A percentile compares a stretch with the other conserved stretches of the same genome.
These are phyloP conservation scores for Clarias batrachus DNA, from an alignment of 2,113 vertebrate genomes.

Conservation along the genomic window DNA sequence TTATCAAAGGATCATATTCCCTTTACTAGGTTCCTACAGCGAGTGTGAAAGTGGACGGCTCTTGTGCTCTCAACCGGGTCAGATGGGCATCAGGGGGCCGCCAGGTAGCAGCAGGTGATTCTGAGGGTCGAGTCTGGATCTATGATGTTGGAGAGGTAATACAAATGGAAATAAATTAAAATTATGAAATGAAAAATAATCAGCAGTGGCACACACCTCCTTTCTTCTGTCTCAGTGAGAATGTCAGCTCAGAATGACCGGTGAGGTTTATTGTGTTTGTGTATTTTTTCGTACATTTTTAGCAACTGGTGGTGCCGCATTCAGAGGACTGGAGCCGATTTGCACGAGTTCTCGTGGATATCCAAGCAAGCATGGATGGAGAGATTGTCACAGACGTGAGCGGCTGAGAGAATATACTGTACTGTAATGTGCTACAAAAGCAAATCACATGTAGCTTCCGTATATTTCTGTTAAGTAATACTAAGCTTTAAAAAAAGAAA, in stretches of 20 bases:
- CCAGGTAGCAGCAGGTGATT: conserved; percentile 85
- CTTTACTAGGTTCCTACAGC: conserved; percentile 81
- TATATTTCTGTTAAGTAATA: conserved; percentile 17
- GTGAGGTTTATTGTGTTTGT: background rate
- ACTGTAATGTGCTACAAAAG: background rate
- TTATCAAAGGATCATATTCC: conserved; percentile 23
- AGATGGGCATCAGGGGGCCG: conserved; percentile 83
- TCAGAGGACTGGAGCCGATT: conserved; percentile 84
- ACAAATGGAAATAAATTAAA: background rate
- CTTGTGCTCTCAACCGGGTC: conserved; percentile 83
- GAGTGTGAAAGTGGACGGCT: conserved; percentile 81
- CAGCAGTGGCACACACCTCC: background rate
- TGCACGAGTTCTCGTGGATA: conserved; percentile 80
- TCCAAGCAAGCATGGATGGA: conserved; percentile 80
- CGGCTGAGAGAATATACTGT: conserved; percentile 52
- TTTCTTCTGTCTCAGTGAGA: background rate
- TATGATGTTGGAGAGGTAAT: conserved; percentile 89
- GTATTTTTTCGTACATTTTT: conserved; percentile 16
- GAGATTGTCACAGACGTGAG: conserved; percentile 75
- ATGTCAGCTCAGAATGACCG: background rate
- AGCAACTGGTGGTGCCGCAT: conserved; percentile 80
- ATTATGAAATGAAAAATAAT: background rate
- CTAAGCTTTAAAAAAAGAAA: background rate
- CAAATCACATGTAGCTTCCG: background rate
- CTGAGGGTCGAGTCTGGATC: conserved; percentile 86